Conservation (phyloP, 2,888 invertebrate genomes). For the Ephialtes manifestator region DNA sequence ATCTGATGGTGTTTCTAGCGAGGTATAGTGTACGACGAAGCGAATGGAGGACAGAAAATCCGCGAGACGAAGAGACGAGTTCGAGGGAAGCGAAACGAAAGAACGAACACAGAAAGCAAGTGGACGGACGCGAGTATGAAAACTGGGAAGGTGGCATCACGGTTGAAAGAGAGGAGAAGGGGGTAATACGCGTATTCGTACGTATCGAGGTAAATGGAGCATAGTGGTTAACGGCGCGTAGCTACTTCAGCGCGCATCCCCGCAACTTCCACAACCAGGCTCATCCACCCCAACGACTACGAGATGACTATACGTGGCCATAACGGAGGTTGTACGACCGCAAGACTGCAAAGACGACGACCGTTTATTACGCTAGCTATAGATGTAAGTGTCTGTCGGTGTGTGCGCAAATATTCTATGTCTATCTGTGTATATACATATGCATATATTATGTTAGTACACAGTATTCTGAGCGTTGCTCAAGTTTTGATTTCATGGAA, state of each 20-base stretch:
- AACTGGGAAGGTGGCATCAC: conserved; percentile 15
- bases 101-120: conserved; percentile 29
- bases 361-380: conserved; percentile 33
- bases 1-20: background rate
- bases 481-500: conserved; percentile 73
- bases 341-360: conserved; percentile 54
- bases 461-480: conserved; percentile 59
- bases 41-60: conserved; percentile 18
- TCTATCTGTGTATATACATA: background rate
- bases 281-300: conserved; percentile 37
- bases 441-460: conserved; percentile 4
- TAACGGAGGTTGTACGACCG: conserved; percentile 52
- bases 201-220: conserved; percentile 80
- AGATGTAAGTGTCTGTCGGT: conserved; percentile 19
- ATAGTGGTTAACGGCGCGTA: conserved; percentile 76
- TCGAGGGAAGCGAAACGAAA: conserved; percentile 25
- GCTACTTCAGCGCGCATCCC: conserved; percentile 57
- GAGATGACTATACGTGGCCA: conserved; percentile 43
- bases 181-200: conserved; percentile 76
- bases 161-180: conserved; percentile 37
- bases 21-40: background rate
- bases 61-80: background rate
- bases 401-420: conserved; percentile 3
- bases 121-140: conserved; percentile 15
- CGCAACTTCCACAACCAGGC: conserved; percentile 56